phyloP scores from a whole-genome alignment of 1,140 invertebrate genomes.

The Limonius californicus region DNA sequence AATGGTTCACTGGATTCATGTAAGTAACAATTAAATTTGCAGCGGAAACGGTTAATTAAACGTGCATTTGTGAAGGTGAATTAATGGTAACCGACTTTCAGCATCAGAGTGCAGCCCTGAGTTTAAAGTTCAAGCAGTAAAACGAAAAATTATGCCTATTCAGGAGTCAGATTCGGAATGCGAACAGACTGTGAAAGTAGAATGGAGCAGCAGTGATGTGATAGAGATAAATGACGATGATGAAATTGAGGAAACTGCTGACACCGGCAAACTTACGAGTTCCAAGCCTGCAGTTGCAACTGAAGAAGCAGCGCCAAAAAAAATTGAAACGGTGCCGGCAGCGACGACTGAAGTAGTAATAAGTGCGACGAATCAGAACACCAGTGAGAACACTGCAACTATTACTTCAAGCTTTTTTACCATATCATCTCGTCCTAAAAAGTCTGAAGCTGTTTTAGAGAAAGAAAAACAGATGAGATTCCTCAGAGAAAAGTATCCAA shows the following conservation, averaged over 20 bases:
- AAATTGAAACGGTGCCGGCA: background rate
- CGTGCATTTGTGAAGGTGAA: background rate
- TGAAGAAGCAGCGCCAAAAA: too few species aligned
- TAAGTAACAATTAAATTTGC: constrained; percentile 16
- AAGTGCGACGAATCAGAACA: background rate
- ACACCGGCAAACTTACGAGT: background rate
- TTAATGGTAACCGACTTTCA: background rate
- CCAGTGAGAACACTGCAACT: background rate
- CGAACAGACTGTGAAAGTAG: constrained; percentile 25
- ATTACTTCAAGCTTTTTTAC: background rate
- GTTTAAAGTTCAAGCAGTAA: constrained; percentile 8
- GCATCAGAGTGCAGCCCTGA: background rate
- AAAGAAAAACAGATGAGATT: constrained; percentile 44
- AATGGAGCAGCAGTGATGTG: constrained; percentile 19
- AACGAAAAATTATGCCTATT: constrained; percentile 30
- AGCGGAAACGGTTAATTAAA: background rate
- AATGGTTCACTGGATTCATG: constrained; percentile 13
- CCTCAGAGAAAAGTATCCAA: constrained; percentile 38
- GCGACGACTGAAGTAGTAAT: too few species aligned
- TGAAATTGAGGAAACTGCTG: background rate
- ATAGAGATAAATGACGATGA: background rate
- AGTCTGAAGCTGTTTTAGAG: constrained; percentile 36
- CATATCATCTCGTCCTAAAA: constrained; percentile 2
- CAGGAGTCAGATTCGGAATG: constrained; percentile 42
- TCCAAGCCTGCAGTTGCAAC: background rate